phyloP scores from a whole-genome alignment of 1,140 invertebrate genomes.

The Drosophila triauraria region DNA sequence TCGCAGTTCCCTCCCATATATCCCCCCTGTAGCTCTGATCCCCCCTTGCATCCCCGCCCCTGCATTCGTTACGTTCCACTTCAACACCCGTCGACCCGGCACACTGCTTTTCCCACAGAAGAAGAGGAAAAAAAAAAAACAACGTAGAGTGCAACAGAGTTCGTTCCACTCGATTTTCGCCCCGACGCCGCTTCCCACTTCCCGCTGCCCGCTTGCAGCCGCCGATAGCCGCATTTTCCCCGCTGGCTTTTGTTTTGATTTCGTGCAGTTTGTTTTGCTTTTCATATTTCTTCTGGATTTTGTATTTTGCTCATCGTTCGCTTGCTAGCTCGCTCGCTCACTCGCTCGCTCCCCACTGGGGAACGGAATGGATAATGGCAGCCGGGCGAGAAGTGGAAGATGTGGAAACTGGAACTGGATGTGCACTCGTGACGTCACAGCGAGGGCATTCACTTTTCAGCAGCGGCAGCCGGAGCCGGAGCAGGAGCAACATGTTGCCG shows the following conservation, averaged over 20 bases:
- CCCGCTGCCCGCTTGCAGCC: not conserved
- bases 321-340: conserved; percentile 2
- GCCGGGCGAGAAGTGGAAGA: conserved; percentile 21
- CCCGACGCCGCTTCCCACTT: conserved; percentile 1
- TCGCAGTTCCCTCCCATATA: conserved; percentile 32
- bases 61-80: conserved; percentile 72
- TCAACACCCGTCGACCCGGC: conserved; percentile 72
- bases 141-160: conserved; percentile 76
- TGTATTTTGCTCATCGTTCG: conserved; percentile 80
- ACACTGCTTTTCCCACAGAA: conserved; percentile 70
- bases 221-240: conserved; percentile 9
- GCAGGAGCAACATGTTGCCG: conserved; percentile 69
- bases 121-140: conserved; percentile 3
- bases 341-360: not conserved
- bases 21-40: conserved; percentile 7
- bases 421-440: conserved; percentile 64
- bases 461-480: conserved; percentile 2
- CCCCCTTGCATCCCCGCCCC: not conserved
- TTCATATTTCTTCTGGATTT: conserved; percentile 81
- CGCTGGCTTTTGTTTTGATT: conserved; percentile 71
- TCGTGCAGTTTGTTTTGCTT: conserved; percentile 80
- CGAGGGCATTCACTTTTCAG: conserved; percentile 75
- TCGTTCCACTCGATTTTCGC: conserved; percentile 72
- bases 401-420: conserved; percentile 49
- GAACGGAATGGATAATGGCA: conserved; percentile 36